A percentile compares a stretch with the other conserved stretches of the same genome.
phyloP scores from a whole-genome alignment of 2,113 vertebrate genomes.

The Bucco capensis region DNA sequence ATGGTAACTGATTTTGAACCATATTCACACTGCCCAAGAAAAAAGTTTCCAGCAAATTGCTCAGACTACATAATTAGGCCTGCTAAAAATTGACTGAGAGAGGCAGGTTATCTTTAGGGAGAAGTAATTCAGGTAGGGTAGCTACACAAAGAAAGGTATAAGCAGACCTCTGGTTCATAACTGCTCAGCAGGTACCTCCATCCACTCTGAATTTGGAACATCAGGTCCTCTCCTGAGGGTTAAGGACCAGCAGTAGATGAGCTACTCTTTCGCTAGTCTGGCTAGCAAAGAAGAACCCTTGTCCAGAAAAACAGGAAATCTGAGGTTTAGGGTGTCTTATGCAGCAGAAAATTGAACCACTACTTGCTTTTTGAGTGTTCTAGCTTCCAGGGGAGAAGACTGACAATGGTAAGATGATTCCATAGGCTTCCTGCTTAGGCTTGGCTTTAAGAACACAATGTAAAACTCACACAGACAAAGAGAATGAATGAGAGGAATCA shows the following conservation, averaged over 20 bases:
- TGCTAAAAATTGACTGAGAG: not conserved
- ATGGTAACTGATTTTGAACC: not conserved
- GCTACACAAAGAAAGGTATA: not conserved
- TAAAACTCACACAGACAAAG: not conserved
- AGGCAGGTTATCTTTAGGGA: not conserved
- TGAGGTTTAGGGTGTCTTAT: not conserved
- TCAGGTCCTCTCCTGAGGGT: not conserved
- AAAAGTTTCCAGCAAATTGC: not conserved
- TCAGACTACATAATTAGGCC: not conserved
- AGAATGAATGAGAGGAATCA: not conserved
- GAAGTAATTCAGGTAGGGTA: not conserved
- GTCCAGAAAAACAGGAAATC: not conserved
- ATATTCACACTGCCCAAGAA: not conserved
- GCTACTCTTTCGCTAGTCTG: not conserved
- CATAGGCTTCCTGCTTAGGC: not conserved
- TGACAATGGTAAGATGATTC: not conserved
- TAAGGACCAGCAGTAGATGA: not conserved
- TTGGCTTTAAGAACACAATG: not conserved
- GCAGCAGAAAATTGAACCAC: not conserved
- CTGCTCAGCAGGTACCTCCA: not conserved
- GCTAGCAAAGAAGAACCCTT: not conserved
- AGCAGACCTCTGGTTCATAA: not conserved
- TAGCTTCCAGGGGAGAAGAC: not conserved
- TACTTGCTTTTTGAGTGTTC: not conserved
- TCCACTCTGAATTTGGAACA: not conserved